Percentiles rank a stretch among this genome's conserved stretches.
These are phyloP conservation scores for Sarcophaga peregrina DNA, from an alignment of 1,140 invertebrate genomes.

Conservation along the genomic window DNA sequence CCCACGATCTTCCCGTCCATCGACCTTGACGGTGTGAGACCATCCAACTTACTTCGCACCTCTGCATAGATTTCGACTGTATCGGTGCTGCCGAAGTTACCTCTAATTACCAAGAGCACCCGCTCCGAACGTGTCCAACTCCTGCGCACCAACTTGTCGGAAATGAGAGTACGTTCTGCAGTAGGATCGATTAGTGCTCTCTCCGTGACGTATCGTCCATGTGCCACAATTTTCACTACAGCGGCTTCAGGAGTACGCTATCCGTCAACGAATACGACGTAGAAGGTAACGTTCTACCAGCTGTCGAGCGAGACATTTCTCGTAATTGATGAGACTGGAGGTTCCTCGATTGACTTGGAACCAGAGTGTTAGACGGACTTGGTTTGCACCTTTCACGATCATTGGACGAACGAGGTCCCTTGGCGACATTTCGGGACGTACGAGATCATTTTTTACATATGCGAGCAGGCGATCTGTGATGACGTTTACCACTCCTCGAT, in stretches of 20 bases:
- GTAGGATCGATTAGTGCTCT: background rate
- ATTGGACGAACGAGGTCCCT: conserved; percentile 24
- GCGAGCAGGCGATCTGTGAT: background rate
- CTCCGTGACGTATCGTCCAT: too few relatives aligned
- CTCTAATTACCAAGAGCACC: too few relatives aligned
- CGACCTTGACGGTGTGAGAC: too few relatives aligned
- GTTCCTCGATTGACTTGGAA: background rate
- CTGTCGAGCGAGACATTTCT: background rate
- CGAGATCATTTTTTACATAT: background rate
- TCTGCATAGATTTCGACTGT: too few relatives aligned
- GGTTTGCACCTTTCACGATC: too few relatives aligned
- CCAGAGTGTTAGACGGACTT: background rate
- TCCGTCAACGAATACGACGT: background rate
- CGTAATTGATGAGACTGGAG: background rate
- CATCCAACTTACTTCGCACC: too few relatives aligned
- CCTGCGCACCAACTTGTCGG: background rate
- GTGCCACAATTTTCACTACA: too few relatives aligned
- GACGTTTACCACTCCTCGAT: too few relatives aligned
- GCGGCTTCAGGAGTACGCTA: background rate
- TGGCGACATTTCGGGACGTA: background rate
- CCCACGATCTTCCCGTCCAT: too few relatives aligned
- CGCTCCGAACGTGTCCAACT: too few relatives aligned
- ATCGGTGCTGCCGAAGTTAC: too few relatives aligned
- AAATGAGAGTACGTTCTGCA: background rate
- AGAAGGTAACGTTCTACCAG: background rate